Evolutionary conservation across 2,888 invertebrate species (phyloP).

Genomic region (Aporophyla nigra): DNA sequence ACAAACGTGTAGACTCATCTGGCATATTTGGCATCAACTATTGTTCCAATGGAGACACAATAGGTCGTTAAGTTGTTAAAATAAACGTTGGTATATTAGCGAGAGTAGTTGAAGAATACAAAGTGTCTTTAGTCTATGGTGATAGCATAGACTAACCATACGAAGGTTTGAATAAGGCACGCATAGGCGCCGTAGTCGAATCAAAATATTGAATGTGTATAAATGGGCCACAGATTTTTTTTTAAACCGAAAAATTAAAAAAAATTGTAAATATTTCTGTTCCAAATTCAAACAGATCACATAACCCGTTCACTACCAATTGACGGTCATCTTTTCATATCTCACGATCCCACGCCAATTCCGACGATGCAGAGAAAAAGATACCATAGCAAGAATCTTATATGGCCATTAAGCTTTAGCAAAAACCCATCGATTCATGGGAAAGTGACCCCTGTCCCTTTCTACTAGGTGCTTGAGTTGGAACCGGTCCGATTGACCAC

Average conservation of each 20-base stretch:
- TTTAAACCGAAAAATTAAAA: too few relatives aligned
- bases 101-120: slow-evolving; percentile 3
- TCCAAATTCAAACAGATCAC: slow-evolving; percentile 13
- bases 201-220: not conserved
- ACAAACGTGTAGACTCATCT: not conserved
- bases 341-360: slow-evolving; percentile 57
- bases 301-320: slow-evolving; percentile 27
- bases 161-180: not conserved
- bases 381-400: slow-evolving; percentile 46
- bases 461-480: slow-evolving; percentile 63
- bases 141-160: not conserved
- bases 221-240: not conserved
- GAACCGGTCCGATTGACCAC: slow-evolving; percentile 73
- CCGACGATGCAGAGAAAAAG: slow-evolving; percentile 42
- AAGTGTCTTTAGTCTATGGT: not conserved
- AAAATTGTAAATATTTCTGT: not conserved
- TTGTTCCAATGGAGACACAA: slow-evolving; percentile 1
- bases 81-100: slow-evolving; percentile 30
- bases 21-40: slow-evolving; percentile 25
- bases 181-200: not conserved
- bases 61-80: slow-evolving; percentile 31
- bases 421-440: slow-evolving; percentile 81
- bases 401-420: slow-evolving; percentile 65
- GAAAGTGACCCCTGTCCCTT: slow-evolving; percentile 83
- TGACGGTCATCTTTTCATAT: slow-evolving; percentile 46